Evolutionary conservation across 35 echinoderm and acorn worm species (phyloP), one percentile per base, ranked within the genome.

Genomic region (Apostichopus parvimensis): DNA sequence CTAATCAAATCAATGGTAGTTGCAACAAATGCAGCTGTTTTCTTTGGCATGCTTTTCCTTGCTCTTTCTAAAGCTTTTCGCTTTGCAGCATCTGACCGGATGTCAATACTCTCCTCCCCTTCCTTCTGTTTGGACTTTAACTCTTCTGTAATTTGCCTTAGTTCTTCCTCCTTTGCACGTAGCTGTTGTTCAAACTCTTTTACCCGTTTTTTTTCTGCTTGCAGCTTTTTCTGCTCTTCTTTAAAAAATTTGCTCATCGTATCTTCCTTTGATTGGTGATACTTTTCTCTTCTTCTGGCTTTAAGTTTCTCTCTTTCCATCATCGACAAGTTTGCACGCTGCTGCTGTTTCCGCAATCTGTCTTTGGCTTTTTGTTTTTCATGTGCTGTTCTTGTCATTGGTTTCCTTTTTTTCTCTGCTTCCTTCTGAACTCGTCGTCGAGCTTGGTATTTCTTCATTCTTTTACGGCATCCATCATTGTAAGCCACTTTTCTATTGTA

Each of bases 21-120:
- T 13, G 55, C 78, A 18, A 95, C 53, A 58, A 17, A 78, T 22
- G 89, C n/a, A 22, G 73, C 88, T 88, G 53, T 92, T 73, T 9
- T 86, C 72, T 86, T 91, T 91, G 93, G 93, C 56, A 86, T 65
- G 20, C 75, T 17, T 92, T 20, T 83, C 79, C 93, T 91, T n/a
- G 77, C 93, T 21, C 90, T 5, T 54, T 92, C 66, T 34, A 95
- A 90, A 12, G 90, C 90, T 71, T 95, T 92, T 77, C 56, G 9
- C 58, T 90, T 95, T 71, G 94, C 90, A 88, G 15, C 78, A 20
- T 87, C 24, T 13, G 83, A 79, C 45, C 82, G 79, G 14, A 87
- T 60, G 54, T 95, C 83, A 25, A 92, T 17, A 21, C 6, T 17
- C 55, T 73, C 20, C 79, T 79, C n/a, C 81, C 77, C 60, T 92